Conservation (phyloP, 2,888 invertebrate genomes). For the Pseudococcus viburni region DNA sequence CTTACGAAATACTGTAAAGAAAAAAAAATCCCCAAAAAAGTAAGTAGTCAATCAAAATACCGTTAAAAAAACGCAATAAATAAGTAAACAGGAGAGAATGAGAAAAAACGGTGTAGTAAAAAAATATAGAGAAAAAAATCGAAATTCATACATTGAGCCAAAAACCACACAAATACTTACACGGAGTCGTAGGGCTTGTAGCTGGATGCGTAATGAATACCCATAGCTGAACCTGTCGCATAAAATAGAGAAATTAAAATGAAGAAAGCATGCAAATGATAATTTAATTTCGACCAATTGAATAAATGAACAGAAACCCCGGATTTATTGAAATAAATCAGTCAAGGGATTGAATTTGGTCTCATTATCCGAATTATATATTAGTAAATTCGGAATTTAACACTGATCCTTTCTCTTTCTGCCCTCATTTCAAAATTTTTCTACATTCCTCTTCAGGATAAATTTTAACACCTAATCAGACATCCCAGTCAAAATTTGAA, state of each 20-base stretch:
- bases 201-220: constrained; percentile 71
- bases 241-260: not conserved
- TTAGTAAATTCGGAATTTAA: no score
- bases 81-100: constrained; percentile 8
- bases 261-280: not conserved
- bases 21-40: constrained; percentile 20
- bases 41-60: not conserved
- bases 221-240: constrained; percentile 68
- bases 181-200: constrained; percentile 71
- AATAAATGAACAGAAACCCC: not conserved
- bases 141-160: not conserved
- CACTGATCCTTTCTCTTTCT: no score
- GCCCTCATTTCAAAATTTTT: no score
- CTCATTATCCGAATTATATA: no score
- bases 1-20: constrained; percentile 3
- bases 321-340: not conserved
- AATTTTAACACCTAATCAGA: no score
- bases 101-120: constrained; percentile 23
- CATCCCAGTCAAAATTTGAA: no score
- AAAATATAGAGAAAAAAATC: not conserved
- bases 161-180: constrained; percentile 69
- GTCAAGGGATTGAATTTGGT: not conserved
- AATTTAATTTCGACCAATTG: not conserved
- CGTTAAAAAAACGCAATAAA: constrained; percentile 15
- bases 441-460: no score